Evolutionary conservation across 2,113 vertebrate species (phyloP), one percentile per base, ranked within the genome.

Genomic region (Leucosticte australis): DNA sequence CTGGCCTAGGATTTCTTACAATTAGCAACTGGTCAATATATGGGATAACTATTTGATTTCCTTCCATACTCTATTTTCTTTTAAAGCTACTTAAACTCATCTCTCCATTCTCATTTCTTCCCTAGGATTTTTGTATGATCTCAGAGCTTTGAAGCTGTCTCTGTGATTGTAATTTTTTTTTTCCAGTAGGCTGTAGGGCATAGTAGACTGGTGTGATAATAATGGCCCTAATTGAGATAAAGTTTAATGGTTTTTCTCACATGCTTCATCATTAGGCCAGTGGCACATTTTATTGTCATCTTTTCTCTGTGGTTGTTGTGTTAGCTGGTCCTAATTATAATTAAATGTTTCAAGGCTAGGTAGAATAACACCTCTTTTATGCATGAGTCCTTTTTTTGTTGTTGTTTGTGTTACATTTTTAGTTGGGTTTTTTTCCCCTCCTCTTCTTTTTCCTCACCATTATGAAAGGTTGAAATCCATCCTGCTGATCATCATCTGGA

Each of bases 291-390:
- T 85, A 62, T 67, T 90, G 73, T 83, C 71, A 81, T 81, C 60
- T 65, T 79, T 96, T 87, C 62, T 96, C 71, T 63, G 27, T 75
- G 35, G 55, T 42, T 23, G 9, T 91, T 92, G 11, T 88, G 70
- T 92, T 92, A 93, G 57, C 30, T 56, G 28, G 30, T 82, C 67
- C 64, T 96, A 96, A 97, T 97, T 95, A 74, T 50, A 96, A 96
- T 76, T 95, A 95, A 94, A 92, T 68, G 6, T 89, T 92, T 91
- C 75, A 95, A 80, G 55, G 63, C n/a, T 62, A 63, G n/a, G 26
- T 91, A 65, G 8, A 41, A 81, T 59, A 87, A 73, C 17, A 31
- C 10, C 53, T 33, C 28, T 33, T 14, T n/a, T 5, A 37, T 88
- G 49, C 18, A 17, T 19, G 8, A 21, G 4, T 50, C 19, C 1